These are phyloP conservation scores for Psilopsiagon aurifrons DNA, from an alignment of 2,113 vertebrate genomes.

Conservation along the genomic window DNA sequence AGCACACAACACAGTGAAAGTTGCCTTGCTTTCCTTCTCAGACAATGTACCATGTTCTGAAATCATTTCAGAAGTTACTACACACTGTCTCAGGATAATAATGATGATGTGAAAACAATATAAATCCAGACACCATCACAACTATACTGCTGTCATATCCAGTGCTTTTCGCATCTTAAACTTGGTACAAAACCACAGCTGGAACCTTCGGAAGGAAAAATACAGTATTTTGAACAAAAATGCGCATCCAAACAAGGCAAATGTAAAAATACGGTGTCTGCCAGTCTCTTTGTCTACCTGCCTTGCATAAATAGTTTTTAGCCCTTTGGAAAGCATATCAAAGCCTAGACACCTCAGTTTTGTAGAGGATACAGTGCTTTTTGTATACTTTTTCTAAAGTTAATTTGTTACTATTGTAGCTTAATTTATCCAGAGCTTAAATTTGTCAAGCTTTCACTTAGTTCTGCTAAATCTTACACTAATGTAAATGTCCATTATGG, in stretches of 20 bases:
- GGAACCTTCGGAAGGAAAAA: background rate
- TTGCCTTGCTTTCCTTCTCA: background rate
- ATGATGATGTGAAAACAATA: background rate
- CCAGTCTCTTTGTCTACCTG: background rate
- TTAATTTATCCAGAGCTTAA: background rate
- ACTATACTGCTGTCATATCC: background rate
- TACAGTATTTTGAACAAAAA: background rate
- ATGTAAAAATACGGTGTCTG: background rate
- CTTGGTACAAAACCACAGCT: background rate
- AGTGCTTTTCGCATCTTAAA: background rate
- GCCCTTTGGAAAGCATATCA: background rate
- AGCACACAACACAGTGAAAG: background rate
- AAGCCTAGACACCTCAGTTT: background rate
- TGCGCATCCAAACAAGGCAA: background rate
- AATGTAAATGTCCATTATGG: background rate
- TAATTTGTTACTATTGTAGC: background rate
- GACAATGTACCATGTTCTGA: background rate
- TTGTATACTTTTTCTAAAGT: background rate
- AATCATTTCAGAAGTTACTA: background rate
- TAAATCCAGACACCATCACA: background rate
- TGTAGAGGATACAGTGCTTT: background rate
- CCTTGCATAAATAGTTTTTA: background rate
- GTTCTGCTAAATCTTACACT: background rate
- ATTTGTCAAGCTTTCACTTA: background rate
- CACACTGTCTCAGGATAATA: background rate